phyloP scores from a whole-genome alignment of 2,888 invertebrate species.

The Uropetala carovei region DNA sequence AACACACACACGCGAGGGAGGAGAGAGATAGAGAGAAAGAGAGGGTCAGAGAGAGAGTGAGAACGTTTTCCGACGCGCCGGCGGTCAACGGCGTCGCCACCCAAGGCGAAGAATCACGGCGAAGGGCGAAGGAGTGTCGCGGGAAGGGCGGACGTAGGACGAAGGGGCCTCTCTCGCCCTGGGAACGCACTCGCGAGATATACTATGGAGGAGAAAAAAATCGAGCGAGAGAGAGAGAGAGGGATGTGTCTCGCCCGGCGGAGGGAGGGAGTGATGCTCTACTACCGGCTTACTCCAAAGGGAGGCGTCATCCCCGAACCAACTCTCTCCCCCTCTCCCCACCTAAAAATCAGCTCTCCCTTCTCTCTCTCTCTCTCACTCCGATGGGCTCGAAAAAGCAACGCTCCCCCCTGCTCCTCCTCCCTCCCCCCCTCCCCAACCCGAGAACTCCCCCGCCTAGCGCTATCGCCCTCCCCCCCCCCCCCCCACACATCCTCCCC shows the following conservation, averaged over 20 bases:
- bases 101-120: not conserved
- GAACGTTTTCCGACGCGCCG: not conserved
- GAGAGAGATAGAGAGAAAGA: not conserved
- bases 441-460: not conserved
- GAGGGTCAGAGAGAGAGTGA: not conserved
- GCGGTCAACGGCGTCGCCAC: not conserved
- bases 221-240: not conserved
- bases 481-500: not conserved
- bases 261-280: not conserved
- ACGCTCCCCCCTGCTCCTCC: not conserved
- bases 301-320: not conserved
- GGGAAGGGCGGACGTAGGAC: not conserved
- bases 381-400: not conserved
- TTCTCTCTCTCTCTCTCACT: conserved; percentile 36
- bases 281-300: conserved; percentile 29
- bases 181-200: not conserved
- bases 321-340: not conserved
- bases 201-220: too few relatives aligned
- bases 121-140: not conserved
- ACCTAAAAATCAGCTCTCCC: not conserved
- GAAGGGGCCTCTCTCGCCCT: not conserved
- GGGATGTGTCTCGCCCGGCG: not conserved
- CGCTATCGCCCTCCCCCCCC: conserved; percentile 1
- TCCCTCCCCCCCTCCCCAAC: not conserved
- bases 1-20: not conserved